A percentile compares a stretch with the other conserved stretches of the same genome.
These are phyloP conservation scores for Macropus fuliginosus DNA, from an alignment of 2,797 vertebrate genomes.

Conservation along the genomic window DNA sequence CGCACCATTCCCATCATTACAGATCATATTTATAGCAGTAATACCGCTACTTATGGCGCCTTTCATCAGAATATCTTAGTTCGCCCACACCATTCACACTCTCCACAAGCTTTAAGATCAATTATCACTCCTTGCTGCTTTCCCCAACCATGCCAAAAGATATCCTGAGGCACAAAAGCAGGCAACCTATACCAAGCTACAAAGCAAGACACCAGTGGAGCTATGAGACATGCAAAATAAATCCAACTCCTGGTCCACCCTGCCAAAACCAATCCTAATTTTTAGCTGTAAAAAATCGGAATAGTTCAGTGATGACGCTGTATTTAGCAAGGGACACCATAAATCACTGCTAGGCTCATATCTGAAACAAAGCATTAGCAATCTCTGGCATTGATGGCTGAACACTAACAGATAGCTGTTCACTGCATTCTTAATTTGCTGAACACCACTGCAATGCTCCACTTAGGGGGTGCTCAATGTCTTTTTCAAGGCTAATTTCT, in stretches of 20 bases:
- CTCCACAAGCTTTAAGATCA: not conserved
- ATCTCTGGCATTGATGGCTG: not conserved
- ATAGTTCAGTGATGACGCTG: conserved; percentile 16
- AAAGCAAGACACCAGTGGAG: conserved; percentile 31
- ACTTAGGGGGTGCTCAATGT: not conserved
- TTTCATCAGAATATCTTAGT: conserved; percentile 33
- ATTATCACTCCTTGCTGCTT: not conserved
- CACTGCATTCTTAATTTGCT: not conserved
- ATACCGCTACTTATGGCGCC: not conserved
- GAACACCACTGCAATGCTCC: not conserved
- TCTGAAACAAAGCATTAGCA: not conserved
- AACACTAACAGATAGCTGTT: not conserved
- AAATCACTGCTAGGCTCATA: conserved; percentile 18
- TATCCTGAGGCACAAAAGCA: conserved; percentile 10
- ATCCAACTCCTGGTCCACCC: conserved; percentile 21
- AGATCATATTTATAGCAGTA: not conserved
- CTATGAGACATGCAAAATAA: conserved; percentile 2
- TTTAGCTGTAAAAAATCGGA: not conserved
- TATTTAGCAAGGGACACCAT: not conserved
- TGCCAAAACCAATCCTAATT: conserved; percentile 18
- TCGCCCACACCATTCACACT: not conserved
- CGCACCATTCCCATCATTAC: not conserved
- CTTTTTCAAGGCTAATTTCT: conserved; percentile 6
- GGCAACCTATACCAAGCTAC: not conserved
- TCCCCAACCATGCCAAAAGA: not conserved